These are phyloP conservation scores for Lithophane leautieri DNA, from an alignment of 2,888 invertebrate species.

Conservation along the genomic window DNA sequence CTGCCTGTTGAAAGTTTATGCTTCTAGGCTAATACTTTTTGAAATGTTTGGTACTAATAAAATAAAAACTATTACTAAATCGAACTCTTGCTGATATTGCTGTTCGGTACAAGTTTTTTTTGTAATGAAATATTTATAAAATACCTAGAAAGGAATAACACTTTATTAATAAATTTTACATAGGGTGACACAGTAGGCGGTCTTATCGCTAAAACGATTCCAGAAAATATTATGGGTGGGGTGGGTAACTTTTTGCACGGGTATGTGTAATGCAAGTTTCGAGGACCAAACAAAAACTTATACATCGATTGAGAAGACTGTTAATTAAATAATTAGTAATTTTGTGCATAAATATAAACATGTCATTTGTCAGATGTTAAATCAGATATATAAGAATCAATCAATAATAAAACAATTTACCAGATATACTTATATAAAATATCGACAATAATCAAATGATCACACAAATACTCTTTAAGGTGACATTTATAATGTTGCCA, in stretches of 20 bases:
- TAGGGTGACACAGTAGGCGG: neutral
- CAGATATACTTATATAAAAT: neutral
- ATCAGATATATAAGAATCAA: neutral
- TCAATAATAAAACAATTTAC: neutral
- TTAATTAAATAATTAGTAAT: neutral
- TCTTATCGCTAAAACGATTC: neutral
- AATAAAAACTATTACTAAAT: neutral
- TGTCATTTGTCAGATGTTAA: neutral
- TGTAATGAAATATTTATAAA: too few species aligned
- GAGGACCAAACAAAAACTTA: neutral
- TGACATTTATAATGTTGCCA: constrained; percentile 44
- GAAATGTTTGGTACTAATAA: neutral
- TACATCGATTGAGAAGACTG: neutral
- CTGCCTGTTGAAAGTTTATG: neutral
- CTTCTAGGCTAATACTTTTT: neutral
- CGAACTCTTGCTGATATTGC: neutral
- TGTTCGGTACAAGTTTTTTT: neutral
- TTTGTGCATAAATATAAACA: neutral
- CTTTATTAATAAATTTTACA: neutral
- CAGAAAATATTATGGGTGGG: neutral
- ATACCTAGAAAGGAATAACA: too few species aligned
- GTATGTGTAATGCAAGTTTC: neutral
- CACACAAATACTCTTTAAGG: constrained; percentile 27
- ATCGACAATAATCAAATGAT: neutral
- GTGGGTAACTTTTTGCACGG: neutral